These are phyloP conservation scores for Epizoanthus scotinus DNA, from an alignment of 92 coral and sea anemone genomes.

Conservation along the genomic window DNA sequence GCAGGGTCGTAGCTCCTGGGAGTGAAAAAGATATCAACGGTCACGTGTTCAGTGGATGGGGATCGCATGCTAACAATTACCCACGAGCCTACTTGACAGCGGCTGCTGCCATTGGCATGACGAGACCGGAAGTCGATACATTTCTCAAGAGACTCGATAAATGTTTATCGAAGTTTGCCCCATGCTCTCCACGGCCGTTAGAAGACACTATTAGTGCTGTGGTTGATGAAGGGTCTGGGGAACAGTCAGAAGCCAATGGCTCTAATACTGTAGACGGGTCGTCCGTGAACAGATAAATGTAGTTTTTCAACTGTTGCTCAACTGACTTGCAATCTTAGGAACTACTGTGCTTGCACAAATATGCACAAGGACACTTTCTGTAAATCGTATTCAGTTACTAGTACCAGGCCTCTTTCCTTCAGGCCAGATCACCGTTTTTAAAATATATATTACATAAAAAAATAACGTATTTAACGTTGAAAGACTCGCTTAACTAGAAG, in stretches of 20 bases:
- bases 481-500: no score
- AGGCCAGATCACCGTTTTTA: no score
- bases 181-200: conserved; percentile 13
- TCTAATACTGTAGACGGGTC: conserved; percentile 2
- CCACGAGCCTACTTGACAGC: conserved; percentile 94
- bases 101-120: conserved; percentile 99
- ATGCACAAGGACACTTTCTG: no score
- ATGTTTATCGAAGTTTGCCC: conserved; percentile 70
- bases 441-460: no score
- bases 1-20: conserved; percentile 87
- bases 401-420: no score
- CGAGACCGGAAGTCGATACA: conserved; percentile 84
- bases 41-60: conserved; percentile 94
- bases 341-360: no score
- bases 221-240: conserved; percentile 1
- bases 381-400: no score
- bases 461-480: no score
- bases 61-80: conserved; percentile 85
- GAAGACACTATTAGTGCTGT: background rate
- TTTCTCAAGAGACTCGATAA: conserved; percentile 90
- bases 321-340: no score
- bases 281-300: conserved; percentile 11
- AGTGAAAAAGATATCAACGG: conserved; percentile 87
- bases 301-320: background rate
- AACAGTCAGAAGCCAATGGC: background rate